Evolutionary conservation across 2,113 vertebrate genomes (phyloP), one percentile per base, ranked within the genome.

Genomic region (Lutjanus erythropterus): DNA sequence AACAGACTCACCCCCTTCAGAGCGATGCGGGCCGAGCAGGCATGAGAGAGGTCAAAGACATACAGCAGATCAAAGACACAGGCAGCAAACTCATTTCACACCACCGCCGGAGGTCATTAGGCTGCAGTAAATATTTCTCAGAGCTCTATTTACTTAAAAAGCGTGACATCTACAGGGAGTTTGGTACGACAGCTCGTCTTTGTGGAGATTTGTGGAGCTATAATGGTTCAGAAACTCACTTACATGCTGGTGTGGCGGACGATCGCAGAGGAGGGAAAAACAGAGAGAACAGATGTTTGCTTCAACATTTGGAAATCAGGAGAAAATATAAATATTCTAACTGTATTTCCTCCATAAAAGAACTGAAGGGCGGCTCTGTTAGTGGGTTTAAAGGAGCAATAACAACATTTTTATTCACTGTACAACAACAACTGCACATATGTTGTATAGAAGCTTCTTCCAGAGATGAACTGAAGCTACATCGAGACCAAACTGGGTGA

Each of bases 41-140:
- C 95, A 95, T 94, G 72, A 94, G 95, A 94, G 95, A 95, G 93
- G 94, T 69, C 53, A 82, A n/a, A 84, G 42, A 71, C 53, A 82
- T 6, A 41, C 65, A 81, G 53, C 4, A 56, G 15, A 74, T 64
- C 53, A 83, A 44, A 88, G 37, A 92, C 92, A 85, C 90, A 95
- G 95, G 96, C 96, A 96, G 93, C 94, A 96, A 96, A 95, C 95
- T 95, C 96, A 97, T 97, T 97, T 97, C 96, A 96, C 96, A 96
- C 94, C 95, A 94, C 95, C 95, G 96, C 95, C 92, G 56, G 94
- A 93, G 93, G 94, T 96, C 95, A 96, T 97, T 96, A 95, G 93
- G 95, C 95, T 96, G 95, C 93, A 65, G 95, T 94, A 95, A 95
- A 95, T 95, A 95, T 96, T 96, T 95, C 95, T 97, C 95, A 94